Conservation (phyloP, 2,113 vertebrate genomes). For the Edolisoma coerulescens region DNA sequence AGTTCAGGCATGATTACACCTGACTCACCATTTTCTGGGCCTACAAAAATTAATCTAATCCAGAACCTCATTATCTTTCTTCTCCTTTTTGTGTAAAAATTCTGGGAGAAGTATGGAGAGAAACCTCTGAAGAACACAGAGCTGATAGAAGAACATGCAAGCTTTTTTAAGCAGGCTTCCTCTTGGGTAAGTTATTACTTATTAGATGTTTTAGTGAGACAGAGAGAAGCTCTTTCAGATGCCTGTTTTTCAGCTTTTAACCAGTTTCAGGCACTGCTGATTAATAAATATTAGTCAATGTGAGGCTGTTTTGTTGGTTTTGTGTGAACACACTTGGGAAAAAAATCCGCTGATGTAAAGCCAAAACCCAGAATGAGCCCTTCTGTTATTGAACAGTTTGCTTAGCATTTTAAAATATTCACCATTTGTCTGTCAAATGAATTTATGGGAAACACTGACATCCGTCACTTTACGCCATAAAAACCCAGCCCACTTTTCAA, state of each 20-base stretch:
- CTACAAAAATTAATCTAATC: neutral
- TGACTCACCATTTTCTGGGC: neutral
- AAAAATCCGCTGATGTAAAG: neutral
- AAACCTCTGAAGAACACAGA: neutral
- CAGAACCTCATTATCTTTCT: neutral
- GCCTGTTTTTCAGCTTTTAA: neutral
- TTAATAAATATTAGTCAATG: neutral
- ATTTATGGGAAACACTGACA: neutral
- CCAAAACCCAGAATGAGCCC: neutral
- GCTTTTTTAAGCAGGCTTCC: neutral
- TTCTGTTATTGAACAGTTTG: neutral
- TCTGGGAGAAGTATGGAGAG: neutral
- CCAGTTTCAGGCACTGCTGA: neutral
- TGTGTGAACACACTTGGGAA: neutral
- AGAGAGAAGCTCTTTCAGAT: neutral
- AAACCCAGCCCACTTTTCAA: neutral
- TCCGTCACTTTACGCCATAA: no score
- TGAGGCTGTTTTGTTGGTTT: neutral
- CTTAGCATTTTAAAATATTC: neutral
- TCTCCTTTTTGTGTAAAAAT: neutral
- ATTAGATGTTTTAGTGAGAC: neutral
- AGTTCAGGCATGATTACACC: neutral
- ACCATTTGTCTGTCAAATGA: neutral
- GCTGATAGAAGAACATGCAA: neutral
- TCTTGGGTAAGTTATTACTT: neutral